Evolutionary conservation across 2,888 invertebrate genomes (phyloP).

Genomic region (Helleia helle): DNA sequence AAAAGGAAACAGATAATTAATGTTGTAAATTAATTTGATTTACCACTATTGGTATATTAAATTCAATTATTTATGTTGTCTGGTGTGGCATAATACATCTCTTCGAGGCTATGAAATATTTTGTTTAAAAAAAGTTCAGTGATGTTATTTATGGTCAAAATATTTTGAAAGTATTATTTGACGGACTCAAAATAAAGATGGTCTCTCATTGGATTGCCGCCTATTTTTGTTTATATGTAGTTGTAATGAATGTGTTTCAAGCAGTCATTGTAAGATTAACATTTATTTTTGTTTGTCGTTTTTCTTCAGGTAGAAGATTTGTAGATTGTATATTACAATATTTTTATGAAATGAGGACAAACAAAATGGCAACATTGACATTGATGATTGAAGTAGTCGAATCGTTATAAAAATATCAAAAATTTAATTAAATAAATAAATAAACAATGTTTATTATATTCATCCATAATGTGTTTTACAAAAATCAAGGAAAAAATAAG

Average conservation of each 20-base stretch:
- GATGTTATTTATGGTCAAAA: conserved; percentile 14
- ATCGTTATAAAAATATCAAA: too few relatives aligned
- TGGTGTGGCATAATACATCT: not conserved
- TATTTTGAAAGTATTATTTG: conserved; percentile 15
- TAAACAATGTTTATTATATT: too few relatives aligned
- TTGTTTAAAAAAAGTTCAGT: not conserved
- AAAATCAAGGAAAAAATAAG: too few relatives aligned
- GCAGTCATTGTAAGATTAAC: conserved; percentile 6
- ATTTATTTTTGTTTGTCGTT: not conserved
- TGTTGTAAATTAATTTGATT: conserved; percentile 4
- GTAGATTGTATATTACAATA: too few relatives aligned
- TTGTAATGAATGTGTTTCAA: conserved; percentile 8
- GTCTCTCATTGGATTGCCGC: conserved; percentile 20
- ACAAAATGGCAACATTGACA: too few relatives aligned
- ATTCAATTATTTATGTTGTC: too few relatives aligned
- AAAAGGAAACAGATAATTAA: conserved; percentile 1
- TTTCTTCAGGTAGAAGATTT: too few relatives aligned
- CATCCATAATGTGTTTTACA: too few relatives aligned
- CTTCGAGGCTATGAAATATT: too few relatives aligned
- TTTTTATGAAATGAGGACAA: too few relatives aligned
- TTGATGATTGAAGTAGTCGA: too few relatives aligned
- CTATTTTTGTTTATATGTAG: conserved; percentile 16
- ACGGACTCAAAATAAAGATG: conserved; percentile 10
- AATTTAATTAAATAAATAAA: too few relatives aligned
- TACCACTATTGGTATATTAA: not conserved